Conservation (phyloP, 1,140 invertebrate genomes). For the Cydia splendana region DNA sequence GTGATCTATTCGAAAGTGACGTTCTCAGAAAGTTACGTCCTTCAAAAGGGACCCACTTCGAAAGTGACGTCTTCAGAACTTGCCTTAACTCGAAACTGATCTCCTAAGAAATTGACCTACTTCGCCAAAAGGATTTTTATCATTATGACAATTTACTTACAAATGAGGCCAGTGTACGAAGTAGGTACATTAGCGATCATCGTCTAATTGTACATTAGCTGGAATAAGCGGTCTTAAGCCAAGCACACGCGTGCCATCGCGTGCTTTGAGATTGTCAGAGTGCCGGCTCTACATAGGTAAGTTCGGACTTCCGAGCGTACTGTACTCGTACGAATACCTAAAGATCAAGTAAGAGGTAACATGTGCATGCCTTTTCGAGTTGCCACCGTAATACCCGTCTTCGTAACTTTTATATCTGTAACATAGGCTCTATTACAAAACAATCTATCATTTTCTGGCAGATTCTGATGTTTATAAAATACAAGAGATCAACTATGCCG, state of each 20-base stretch:
- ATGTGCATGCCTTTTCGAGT: not conserved
- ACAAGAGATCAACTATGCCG: not conserved
- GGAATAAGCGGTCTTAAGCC: not conserved
- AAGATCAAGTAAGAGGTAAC: not conserved
- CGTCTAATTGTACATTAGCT: too few relatives aligned
- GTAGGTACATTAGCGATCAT: too few relatives aligned
- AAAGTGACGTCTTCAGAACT: too few relatives aligned
- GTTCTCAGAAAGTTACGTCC: too few relatives aligned
- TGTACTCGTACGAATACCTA: not conserved
- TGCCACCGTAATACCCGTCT: not conserved
- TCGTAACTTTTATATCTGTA: not conserved
- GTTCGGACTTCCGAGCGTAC: not conserved
- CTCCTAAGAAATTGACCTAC: too few relatives aligned
- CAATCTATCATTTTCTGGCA: not conserved
- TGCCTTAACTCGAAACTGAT: too few relatives aligned
- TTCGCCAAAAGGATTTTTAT: too few relatives aligned
- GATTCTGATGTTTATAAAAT: conserved; percentile 2
- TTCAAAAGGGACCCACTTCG: too few relatives aligned
- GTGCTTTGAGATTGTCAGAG: not conserved
- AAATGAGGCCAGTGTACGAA: too few relatives aligned
- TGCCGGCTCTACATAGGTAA: not conserved
- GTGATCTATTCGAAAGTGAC: too few relatives aligned
- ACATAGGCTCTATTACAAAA: not conserved
- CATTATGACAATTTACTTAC: too few relatives aligned
- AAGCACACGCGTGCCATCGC: not conserved